A percentile compares a stretch with the other conserved stretches of the same genome.
These are phyloP conservation scores for Pampus argenteus DNA, from an alignment of 2,797 vertebrate species.

Conservation along the genomic window DNA sequence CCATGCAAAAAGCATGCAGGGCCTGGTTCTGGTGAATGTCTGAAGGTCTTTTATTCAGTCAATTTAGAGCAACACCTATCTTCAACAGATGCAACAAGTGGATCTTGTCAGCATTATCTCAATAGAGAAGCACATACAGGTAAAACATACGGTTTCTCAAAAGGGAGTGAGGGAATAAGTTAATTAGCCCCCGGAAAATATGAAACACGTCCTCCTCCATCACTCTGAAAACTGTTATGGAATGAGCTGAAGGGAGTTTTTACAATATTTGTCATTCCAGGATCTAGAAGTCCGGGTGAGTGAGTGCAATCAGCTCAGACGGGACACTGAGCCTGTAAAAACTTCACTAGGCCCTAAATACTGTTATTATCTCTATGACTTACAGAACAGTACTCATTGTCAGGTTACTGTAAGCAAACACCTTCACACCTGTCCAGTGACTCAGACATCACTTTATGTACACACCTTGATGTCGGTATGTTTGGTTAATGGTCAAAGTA, in stretches of 20 bases:
- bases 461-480: slow-evolving; percentile 37
- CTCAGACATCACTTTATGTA: slow-evolving; percentile 54
- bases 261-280: slow-evolving; percentile 38
- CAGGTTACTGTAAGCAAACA: slow-evolving; percentile 48
- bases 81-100: not conserved
- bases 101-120: not conserved
- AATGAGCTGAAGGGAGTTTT: slow-evolving; percentile 19
- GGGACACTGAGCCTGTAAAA: not conserved
- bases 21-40: not conserved
- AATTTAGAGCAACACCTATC: not conserved
- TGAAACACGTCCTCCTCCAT: not conserved
- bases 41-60: not conserved
- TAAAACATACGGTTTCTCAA: not conserved
- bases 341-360: slow-evolving; percentile 42
- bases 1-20: not conserved
- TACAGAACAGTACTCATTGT: slow-evolving; percentile 49
- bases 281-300: not conserved
- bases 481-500: slow-evolving; percentile 16
- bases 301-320: slow-evolving; percentile 8
- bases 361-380: slow-evolving; percentile 59
- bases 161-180: not conserved
- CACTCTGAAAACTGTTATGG: not conserved
- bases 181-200: not conserved
- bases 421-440: slow-evolving; percentile 49
- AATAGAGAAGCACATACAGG: not conserved